Evolutionary conservation across 2,113 vertebrate genomes (phyloP).

Genomic region (Sphaerodactylus townsendi): DNA sequence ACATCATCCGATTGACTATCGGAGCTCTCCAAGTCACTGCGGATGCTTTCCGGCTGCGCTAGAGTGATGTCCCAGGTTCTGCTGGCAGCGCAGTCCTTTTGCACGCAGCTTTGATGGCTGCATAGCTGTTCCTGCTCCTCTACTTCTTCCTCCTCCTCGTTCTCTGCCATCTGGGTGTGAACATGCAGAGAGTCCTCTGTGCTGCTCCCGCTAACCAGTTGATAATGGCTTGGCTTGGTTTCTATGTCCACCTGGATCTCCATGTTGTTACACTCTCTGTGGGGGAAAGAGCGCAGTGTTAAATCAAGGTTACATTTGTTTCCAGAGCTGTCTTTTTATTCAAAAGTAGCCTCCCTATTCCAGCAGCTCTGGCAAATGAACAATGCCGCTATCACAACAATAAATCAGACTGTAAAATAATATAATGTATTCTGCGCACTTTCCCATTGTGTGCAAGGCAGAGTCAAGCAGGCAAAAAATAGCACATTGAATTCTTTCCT

Average conservation of each 20-base stretch:
- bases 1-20: constrained; percentile 97
- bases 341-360: background rate
- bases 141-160: constrained; percentile 72
- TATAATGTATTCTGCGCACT: background rate
- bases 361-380: background rate
- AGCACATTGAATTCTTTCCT: background rate
- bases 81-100: constrained; percentile 74
- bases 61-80: constrained; percentile 88
- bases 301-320: constrained; percentile 34
- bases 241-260: constrained; percentile 99
- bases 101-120: constrained; percentile 78
- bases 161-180: constrained; percentile 78
- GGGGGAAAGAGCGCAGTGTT: constrained; percentile 46
- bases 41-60: constrained; percentile 97
- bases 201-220: constrained; percentile 87
- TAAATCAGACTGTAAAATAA: background rate
- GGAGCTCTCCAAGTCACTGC: constrained; percentile 97
- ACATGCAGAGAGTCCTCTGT: constrained; percentile 90
- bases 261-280: constrained; percentile 96
- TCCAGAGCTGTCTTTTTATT: fast-evolving
- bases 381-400: background rate
- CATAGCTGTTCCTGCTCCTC: constrained; percentile 79
- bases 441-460: background rate
- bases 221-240: constrained; percentile 95
- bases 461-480: background rate